Percentiles rank a stretch among this genome's conserved stretches.
These are phyloP conservation scores for Semicossyphus pulcher DNA, from an alignment of 2,113 vertebrate species.

Conservation along the genomic window DNA sequence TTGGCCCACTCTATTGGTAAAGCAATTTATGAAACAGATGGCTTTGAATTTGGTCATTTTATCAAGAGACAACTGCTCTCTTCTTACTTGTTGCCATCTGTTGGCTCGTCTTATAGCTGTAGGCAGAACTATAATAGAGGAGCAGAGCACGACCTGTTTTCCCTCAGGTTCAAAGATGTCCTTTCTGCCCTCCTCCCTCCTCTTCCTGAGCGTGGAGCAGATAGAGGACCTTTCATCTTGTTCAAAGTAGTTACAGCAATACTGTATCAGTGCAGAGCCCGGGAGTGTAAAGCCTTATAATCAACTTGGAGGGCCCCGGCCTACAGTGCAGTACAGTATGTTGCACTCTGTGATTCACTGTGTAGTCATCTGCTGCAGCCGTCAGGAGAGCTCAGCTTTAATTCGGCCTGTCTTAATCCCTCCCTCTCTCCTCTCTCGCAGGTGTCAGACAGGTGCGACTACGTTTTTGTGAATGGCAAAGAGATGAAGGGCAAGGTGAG, in stretches of 20 bases:
- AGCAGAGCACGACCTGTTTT: constrained; percentile 49
- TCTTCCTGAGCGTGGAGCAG: constrained; percentile 40
- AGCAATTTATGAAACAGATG: constrained; percentile 68
- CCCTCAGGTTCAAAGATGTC: constrained; percentile 70
- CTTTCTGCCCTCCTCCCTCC: constrained; percentile 39
- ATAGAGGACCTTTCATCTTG: constrained; percentile 75
- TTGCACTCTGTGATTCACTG: constrained; percentile 49
- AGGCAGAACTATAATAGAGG: constrained; percentile 57
- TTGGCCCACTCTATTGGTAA: constrained; percentile 43
- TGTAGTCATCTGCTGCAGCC: constrained; percentile 39
- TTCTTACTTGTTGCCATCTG: constrained; percentile 55
- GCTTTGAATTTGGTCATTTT: constrained; percentile 61
- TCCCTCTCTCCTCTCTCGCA: constrained; percentile 67
- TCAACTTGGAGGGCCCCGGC: constrained; percentile 41
- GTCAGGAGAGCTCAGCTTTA: constrained; percentile 38
- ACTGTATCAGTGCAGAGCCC: constrained; percentile 40
- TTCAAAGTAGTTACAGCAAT: constrained; percentile 69
- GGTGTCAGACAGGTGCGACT: constrained; percentile 96
- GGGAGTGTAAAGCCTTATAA: constrained; percentile 60
- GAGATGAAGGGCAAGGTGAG: constrained; percentile 93
- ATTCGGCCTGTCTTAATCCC: constrained; percentile 27
- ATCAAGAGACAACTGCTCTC: constrained; percentile 45
- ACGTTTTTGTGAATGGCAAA: constrained; percentile 95
- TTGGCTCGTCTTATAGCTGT: constrained; percentile 51
- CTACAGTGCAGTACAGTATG: constrained; percentile 12